These are phyloP conservation scores for Drosophila ironensis DNA, from an alignment of 1,140 invertebrate genomes.

Conservation along the genomic window DNA sequence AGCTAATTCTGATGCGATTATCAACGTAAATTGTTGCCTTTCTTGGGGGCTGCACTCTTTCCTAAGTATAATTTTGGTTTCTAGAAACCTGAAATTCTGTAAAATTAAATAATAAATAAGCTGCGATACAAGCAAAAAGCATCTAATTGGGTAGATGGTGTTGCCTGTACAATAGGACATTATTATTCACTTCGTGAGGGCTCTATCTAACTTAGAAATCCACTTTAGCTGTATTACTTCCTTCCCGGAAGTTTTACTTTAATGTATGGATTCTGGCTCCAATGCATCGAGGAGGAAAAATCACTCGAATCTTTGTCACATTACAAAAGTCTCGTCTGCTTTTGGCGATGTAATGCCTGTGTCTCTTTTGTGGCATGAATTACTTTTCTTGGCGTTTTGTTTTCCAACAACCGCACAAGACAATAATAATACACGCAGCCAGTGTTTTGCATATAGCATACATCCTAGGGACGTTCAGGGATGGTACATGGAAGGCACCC, in stretches of 20 bases:
- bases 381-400: constrained; percentile 77
- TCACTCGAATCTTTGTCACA: constrained; percentile 14
- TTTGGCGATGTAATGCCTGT: constrained; percentile 13
- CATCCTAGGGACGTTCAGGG: too few relatives aligned
- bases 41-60: too few relatives aligned
- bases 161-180: too few relatives aligned
- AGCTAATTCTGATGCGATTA: neutral
- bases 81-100: too few relatives aligned
- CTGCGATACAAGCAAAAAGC: too few relatives aligned
- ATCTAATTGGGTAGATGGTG: too few relatives aligned
- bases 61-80: too few relatives aligned
- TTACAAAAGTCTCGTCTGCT: constrained; percentile 31
- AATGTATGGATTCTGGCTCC: neutral
- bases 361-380: constrained; percentile 63
- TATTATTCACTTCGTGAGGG: neutral
- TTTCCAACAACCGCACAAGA: constrained; percentile 71
- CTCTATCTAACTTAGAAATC: neutral
- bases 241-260: too few relatives aligned
- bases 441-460: constrained; percentile 4
- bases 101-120: too few relatives aligned
- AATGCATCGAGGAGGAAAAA: neutral
- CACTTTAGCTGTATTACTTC: too few relatives aligned
- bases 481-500: too few relatives aligned
- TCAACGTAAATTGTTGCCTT: neutral
- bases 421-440: constrained; percentile 36